Conservation (phyloP, 2,888 invertebrate species). For the Hemicrepidius hirtus region DNA sequence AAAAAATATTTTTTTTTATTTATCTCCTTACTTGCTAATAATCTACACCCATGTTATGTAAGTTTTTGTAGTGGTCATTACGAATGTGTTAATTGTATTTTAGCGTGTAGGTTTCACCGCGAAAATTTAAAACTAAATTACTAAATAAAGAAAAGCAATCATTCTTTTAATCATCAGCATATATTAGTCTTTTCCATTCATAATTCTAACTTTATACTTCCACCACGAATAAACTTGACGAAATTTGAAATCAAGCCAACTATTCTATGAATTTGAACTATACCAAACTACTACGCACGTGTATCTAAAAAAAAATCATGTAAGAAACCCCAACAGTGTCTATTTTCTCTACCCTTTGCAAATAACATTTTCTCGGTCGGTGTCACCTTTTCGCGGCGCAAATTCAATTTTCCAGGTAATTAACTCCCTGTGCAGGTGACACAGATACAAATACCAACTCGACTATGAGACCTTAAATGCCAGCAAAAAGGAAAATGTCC, state of each 20-base stretch:
- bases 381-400: conserved; percentile 17
- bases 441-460: conserved; percentile 25
- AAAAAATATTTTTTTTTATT: too few relatives aligned
- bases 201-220: not conserved
- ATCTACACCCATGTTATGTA: conserved; percentile 1
- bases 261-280: conserved; percentile 23
- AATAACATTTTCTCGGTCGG: conserved; percentile 1
- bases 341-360: conserved; percentile 5
- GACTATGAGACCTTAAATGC: conserved; percentile 18
- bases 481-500: not conserved
- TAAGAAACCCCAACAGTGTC: too few relatives aligned
- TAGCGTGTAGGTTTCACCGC: not conserved
- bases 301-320: not conserved
- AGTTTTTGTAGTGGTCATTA: not conserved
- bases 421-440: conserved; percentile 22
- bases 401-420: conserved; percentile 29
- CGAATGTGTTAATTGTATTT: not conserved
- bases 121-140: not conserved
- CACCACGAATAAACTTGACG: conserved; percentile 13
- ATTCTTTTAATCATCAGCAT: not conserved
- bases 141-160: not conserved
- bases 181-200: conserved; percentile 8
- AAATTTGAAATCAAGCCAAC: conserved; percentile 30
- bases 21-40: too few relatives aligned
- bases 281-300: not conserved